phyloP scores from a whole-genome alignment of 1,140 invertebrate genomes.

The Brachionus sp. region DNA sequence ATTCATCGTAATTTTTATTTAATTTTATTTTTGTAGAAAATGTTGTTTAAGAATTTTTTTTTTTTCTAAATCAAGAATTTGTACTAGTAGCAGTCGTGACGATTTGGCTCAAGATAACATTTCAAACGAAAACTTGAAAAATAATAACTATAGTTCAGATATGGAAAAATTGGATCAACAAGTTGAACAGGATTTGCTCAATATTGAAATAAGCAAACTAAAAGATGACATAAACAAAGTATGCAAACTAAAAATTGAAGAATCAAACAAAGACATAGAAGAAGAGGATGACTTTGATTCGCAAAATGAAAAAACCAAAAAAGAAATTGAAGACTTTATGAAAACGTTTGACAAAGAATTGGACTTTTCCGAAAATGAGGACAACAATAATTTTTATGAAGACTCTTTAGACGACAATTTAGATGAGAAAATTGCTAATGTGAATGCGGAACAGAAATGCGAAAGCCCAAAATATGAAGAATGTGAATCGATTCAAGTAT shows the following conservation, averaged over 20 bases:
- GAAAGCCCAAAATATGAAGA: not conserved
- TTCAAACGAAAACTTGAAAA: not conserved
- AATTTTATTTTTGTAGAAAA: too few species aligned
- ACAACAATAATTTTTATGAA: not conserved
- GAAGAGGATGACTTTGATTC: not conserved
- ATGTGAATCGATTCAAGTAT: conserved; percentile 22
- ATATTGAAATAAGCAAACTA: conserved; percentile 9
- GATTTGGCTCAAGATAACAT: not conserved
- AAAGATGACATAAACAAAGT: conserved; percentile 25
- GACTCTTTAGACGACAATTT: conserved; percentile 22
- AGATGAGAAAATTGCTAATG: not conserved
- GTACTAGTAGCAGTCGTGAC: conserved; percentile 2
- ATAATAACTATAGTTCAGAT: not conserved
- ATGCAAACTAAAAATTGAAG: not conserved
- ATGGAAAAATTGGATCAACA: not conserved
- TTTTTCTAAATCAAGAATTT: not conserved
- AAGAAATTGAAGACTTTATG: conserved; percentile 28
- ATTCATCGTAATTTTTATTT: conserved; percentile 3
- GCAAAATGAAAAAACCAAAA: not conserved
- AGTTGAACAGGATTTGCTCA: not conserved
- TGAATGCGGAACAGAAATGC: not conserved
- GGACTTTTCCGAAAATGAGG: conserved; percentile 3
- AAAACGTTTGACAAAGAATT: conserved; percentile 7
- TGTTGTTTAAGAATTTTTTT: too few species aligned
- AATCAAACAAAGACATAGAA: not conserved